Evolutionary conservation across 2,888 invertebrate genomes (phyloP).

Genomic region (Trachelus iudaicus): DNA sequence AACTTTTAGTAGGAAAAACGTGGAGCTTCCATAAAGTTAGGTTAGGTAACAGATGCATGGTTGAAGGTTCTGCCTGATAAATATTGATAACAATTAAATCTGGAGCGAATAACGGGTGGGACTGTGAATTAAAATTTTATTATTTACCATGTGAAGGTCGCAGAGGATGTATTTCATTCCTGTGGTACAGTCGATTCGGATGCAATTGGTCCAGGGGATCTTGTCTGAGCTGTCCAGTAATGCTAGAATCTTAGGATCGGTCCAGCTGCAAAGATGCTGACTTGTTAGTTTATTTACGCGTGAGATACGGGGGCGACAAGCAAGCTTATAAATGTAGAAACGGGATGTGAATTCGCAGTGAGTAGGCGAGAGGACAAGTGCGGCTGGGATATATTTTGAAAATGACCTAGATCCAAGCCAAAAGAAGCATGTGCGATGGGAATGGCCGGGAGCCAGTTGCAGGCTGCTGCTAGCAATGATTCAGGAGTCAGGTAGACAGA

Average conservation of each 20-base stretch:
- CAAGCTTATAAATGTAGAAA: neutral
- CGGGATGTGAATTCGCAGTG: neutral
- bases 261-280: neutral
- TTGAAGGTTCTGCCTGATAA: neutral
- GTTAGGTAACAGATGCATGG: neutral
- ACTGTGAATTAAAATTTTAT: neutral
- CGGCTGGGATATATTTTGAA: slow-evolving; percentile 2
- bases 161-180: neutral
- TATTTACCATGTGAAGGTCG: neutral
- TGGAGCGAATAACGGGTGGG: neutral
- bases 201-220: neutral
- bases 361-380: neutral
- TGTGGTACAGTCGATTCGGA: neutral
- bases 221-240: neutral
- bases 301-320: neutral
- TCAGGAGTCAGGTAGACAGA: neutral
- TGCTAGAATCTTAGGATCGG: neutral
- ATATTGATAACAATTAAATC: neutral
- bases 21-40: neutral
- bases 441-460: neutral
- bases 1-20: neutral
- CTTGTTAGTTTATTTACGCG: neutral
- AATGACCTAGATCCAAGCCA: neutral
- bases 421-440: neutral
- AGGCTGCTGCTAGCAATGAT: neutral